Conservation (phyloP, 2,113 vertebrate genomes). For the Platichthys flesus region DNA sequence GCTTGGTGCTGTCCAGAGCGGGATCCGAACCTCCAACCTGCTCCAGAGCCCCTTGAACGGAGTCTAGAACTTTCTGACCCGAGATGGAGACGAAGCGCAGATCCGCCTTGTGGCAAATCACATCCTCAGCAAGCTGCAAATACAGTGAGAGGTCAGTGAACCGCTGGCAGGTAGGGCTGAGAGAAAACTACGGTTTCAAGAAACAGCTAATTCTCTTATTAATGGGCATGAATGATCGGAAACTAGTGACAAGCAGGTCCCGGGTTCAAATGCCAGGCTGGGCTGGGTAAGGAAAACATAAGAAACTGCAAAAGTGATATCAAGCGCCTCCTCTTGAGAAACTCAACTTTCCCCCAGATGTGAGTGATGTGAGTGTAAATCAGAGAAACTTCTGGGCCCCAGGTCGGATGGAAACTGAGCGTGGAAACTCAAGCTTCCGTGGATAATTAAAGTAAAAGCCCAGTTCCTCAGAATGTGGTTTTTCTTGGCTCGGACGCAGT, state of each 20-base stretch:
- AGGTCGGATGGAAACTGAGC: constrained; percentile 12
- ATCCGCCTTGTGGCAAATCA: constrained; percentile 98
- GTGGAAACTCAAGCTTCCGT: constrained; percentile 25
- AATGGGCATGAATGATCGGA: no score
- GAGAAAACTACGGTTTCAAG: neutral
- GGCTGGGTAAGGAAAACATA: neutral
- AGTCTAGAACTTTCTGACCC: constrained; percentile 93
- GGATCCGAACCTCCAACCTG: constrained; percentile 63
- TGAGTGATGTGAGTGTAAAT: constrained; percentile 18
- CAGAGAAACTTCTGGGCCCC: neutral
- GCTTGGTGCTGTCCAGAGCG: constrained; percentile 76
- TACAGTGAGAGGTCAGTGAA: constrained; percentile 12
- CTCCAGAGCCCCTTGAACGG: constrained; percentile 76
- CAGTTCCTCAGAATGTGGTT: neutral
- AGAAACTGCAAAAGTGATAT: constrained; percentile 15
- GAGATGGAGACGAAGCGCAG: constrained; percentile 96
- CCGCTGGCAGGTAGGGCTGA: no score
- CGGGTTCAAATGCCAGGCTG: no score
- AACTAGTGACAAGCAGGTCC: no score
- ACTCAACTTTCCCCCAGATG: constrained; percentile 13
- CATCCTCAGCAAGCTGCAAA: constrained; percentile 89
- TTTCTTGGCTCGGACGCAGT: neutral
- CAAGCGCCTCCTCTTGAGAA: neutral
- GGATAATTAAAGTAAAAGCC: constrained; percentile 36
- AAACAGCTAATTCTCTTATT: neutral